phyloP scores from a whole-genome alignment of 2,888 invertebrate species.

The Amphimallon solstitiale region DNA sequence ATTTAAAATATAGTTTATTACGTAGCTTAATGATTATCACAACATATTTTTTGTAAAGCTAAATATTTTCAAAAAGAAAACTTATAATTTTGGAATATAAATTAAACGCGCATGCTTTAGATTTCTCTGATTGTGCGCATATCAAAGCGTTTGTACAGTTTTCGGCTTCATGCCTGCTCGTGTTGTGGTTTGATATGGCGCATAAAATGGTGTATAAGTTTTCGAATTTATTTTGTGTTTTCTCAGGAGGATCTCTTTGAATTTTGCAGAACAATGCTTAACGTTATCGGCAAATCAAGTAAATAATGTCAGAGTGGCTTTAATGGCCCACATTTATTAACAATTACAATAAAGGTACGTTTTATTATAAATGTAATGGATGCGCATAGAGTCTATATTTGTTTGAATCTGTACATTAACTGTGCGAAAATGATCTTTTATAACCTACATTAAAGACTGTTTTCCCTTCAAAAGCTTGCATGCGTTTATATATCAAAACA shows the following conservation, averaged over 20 bases:
- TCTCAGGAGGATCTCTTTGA: conserved; percentile 17
- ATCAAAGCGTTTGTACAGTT: neutral
- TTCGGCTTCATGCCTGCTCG: conserved; percentile 35
- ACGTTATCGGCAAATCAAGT: neutral
- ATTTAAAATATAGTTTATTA: no score
- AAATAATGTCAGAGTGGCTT: neutral
- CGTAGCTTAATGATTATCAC: no score
- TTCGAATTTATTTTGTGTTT: conserved; percentile 34
- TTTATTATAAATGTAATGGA: conserved; percentile 55
- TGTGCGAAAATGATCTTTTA: conserved; percentile 62
- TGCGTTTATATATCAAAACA: conserved; percentile 36
- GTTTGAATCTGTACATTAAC: conserved; percentile 54
- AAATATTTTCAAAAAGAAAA: no score
- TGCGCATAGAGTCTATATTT: conserved; percentile 63
- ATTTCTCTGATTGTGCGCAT: no score
- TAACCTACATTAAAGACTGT: conserved; percentile 59
- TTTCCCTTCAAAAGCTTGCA: conserved; percentile 55
- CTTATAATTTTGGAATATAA: no score
- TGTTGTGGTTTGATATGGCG: conserved; percentile 45
- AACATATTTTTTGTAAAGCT: no score
- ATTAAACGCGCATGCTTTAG: conserved; percentile 4
- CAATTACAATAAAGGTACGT: conserved; percentile 55
- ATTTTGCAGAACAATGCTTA: neutral
- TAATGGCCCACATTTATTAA: conserved; percentile 13
- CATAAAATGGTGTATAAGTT: conserved; percentile 36